These are phyloP conservation scores for Drosophila fungiperda DNA, from an alignment of 2,888 invertebrate species.

Conservation along the genomic window DNA sequence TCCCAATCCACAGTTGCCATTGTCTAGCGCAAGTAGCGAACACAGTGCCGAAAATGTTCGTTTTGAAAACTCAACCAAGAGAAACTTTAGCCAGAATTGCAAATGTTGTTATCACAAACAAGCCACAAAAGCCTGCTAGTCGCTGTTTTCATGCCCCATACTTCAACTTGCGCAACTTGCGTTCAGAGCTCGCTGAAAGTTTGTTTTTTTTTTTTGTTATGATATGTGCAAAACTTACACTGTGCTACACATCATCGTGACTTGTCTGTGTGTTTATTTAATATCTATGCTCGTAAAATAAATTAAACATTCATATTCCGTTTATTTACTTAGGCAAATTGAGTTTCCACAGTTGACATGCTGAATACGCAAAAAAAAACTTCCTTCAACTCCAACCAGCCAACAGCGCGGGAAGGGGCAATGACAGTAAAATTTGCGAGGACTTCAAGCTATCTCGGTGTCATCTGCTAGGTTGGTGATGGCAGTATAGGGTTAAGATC, in stretches of 20 bases:
- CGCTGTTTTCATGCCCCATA: slow-evolving; percentile 32
- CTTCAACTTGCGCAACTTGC: slow-evolving; percentile 17
- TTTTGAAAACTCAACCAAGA: slow-evolving; percentile 1
- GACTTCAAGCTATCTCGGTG: slow-evolving; percentile 28
- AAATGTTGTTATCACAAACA: slow-evolving; percentile 54
- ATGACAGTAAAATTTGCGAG: slow-evolving; percentile 33
- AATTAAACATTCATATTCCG: slow-evolving; percentile 80
- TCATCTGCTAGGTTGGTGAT: slow-evolving; percentile 20
- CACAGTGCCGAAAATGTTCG: slow-evolving; percentile 6
- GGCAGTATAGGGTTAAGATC: slow-evolving; percentile 10
- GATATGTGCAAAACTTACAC: slow-evolving; percentile 42
- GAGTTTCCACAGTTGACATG: slow-evolving; percentile 78
- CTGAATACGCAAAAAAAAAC: slow-evolving; percentile 57
- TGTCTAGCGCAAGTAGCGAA: neutral
- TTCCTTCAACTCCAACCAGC: neutral
- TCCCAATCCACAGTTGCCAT: slow-evolving; percentile 10
- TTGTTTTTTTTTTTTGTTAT: slow-evolving; percentile 20
- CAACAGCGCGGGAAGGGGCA: neutral
- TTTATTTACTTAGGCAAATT: slow-evolving; percentile 79
- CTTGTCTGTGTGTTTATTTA: slow-evolving; percentile 69
- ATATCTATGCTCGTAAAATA: slow-evolving; percentile 76
- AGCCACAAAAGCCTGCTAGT: slow-evolving; percentile 31
- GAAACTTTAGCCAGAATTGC: slow-evolving; percentile 49
- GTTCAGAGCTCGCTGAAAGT: slow-evolving; percentile 19
- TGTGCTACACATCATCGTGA: slow-evolving; percentile 26